Evolutionary conservation across 2,797 vertebrate species (phyloP), one percentile per base, ranked within the genome.

Genomic region (Cichlasoma orientale): DNA sequence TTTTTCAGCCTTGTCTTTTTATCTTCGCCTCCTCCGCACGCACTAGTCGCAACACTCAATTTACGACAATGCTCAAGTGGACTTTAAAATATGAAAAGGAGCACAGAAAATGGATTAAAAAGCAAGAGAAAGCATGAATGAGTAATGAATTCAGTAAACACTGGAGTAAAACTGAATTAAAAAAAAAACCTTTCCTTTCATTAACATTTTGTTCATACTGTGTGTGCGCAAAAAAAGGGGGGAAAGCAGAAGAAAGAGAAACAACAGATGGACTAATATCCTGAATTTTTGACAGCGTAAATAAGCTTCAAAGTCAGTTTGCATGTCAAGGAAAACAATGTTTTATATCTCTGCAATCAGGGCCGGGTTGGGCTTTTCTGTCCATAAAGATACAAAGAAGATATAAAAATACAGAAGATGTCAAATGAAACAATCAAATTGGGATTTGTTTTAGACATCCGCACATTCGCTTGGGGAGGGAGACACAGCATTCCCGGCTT

Each of bases 1-100:
- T 77, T 87, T 82, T 79, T 29, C 77, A 52, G 61, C n/a, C 79
- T 85, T 84, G 69, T 86, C 84, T 84, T 80, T 89, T 83, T 79
- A 82, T 87, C 76, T 84, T 13, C 2, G 21, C 79, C 54, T 80
- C 82, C 72, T 55, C 77, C 41, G 47, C 53, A 14, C 36, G 55
- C 75, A 82, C 63, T 38, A 80, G 75, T 82, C 78, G 74, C 71
- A 81, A 86, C 80, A 63, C 66, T 88, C 79, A 85, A 77, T 90
- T 89, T 77, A 75, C 19, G 13, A 73, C 70, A 66, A 78, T 21
- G 41, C 83, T 88, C 84, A 18, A 83, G 83, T 69, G 87, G 69
- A 52, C 61, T 88, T 83, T 78, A 75, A 86, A 86, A 82, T 69
- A 61, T 41, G 55, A 50, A 61, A 74, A 63, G 53, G 68, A 33